Evolutionary conservation across 1,140 invertebrate genomes (phyloP).

Genomic region (Rhopalosiphum maidis): DNA sequence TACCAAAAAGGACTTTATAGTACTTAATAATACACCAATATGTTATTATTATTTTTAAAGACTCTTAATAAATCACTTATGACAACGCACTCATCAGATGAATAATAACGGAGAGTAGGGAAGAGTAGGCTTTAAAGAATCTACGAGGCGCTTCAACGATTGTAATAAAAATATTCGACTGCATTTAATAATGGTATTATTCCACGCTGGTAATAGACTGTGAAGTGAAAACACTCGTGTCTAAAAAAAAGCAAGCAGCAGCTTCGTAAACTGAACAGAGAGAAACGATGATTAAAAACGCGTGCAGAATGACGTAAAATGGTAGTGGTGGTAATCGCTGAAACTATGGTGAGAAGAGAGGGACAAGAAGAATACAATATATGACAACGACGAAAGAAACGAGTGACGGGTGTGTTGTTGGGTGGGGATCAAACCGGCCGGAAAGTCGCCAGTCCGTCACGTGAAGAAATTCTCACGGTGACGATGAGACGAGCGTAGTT

Average conservation of each 20-base stretch:
- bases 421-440: constrained; percentile 25
- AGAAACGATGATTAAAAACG: neutral
- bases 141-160: neutral
- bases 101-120: neutral
- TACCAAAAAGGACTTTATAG: neutral
- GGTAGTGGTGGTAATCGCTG: neutral
- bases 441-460: constrained; percentile 51
- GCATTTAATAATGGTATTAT: constrained; percentile 9
- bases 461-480: constrained; percentile 43
- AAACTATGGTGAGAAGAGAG: neutral
- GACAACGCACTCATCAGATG: neutral
- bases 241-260: neutral
- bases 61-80: neutral
- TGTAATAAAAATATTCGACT: neutral
- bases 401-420: neutral
- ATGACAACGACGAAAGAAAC: too few species aligned
- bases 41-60: neutral
- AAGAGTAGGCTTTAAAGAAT: neutral
- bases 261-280: neutral
- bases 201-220: neutral
- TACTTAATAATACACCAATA: neutral
- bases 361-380: neutral
- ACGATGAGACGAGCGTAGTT: neutral
- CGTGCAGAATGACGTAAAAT: neutral
- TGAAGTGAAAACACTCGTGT: neutral